phyloP scores from a whole-genome alignment of 2,888 invertebrate genomes.

The Linnaemya vulpina region DNA sequence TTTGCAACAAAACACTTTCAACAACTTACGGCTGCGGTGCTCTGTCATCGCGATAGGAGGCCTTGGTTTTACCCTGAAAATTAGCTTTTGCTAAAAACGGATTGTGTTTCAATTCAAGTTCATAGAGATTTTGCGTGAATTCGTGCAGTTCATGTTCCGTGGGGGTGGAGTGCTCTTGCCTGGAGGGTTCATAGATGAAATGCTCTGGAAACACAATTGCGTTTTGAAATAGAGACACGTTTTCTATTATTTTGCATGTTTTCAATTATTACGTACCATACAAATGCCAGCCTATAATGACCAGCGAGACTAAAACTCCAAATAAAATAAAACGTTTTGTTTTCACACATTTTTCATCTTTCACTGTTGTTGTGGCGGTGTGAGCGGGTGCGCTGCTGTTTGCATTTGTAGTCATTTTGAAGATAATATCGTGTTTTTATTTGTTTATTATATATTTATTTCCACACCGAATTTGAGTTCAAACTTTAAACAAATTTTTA shows the following conservation, averaged over 20 bases:
- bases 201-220: constrained; percentile 74
- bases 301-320: constrained; percentile 75
- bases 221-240: not conserved
- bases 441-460: not conserved
- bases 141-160: constrained; percentile 72
- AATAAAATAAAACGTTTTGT: constrained; percentile 77
- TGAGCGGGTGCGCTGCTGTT: not conserved
- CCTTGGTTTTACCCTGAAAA: constrained; percentile 77
- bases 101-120: constrained; percentile 75
- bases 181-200: constrained; percentile 66
- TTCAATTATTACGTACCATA: constrained; percentile 74
- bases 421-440: not conserved
- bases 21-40: constrained; percentile 77
- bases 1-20: not conserved
- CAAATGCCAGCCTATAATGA: constrained; percentile 78
- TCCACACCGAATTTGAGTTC: not conserved
- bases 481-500: not conserved
- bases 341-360: constrained; percentile 67
- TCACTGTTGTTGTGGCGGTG: not conserved
- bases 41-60: constrained; percentile 76
- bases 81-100: constrained; percentile 76
- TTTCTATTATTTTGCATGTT: not conserved
- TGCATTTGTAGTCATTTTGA: not conserved
- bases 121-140: constrained; percentile 75
- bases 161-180: constrained; percentile 56